Conservation (phyloP, 1,140 invertebrate species). For the Drosophila arawakana region DNA sequence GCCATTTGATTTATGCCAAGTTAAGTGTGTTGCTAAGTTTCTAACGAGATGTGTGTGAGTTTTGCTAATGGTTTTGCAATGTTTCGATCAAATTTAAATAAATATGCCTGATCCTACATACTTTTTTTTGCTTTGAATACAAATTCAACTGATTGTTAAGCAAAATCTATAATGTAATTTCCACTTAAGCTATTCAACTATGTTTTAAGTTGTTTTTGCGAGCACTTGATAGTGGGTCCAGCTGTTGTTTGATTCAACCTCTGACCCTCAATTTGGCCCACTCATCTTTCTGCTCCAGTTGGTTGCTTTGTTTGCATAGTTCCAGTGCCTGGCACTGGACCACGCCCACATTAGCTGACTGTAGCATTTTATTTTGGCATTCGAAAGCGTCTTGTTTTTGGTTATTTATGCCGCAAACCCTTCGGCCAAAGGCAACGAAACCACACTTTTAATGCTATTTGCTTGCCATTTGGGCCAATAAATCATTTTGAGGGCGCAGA, state of each 20-base stretch:
- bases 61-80: too few species aligned
- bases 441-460: constrained; percentile 80
- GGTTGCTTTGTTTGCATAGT: constrained; percentile 56
- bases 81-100: too few species aligned
- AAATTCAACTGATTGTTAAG: too few species aligned
- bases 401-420: constrained; percentile 77
- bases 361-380: constrained; percentile 54
- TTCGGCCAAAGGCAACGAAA: constrained; percentile 56
- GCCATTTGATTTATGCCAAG: constrained; percentile 9
- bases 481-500: constrained; percentile 77
- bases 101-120: too few species aligned
- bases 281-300: constrained; percentile 6
- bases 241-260: constrained; percentile 16
- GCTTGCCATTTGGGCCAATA: constrained; percentile 81
- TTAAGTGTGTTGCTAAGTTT: background rate
- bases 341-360: constrained; percentile 50
- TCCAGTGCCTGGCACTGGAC: constrained; percentile 32
- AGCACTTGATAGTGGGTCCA: constrained; percentile 7
- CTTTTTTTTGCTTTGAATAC: too few species aligned
- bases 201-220: background rate
- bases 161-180: too few species aligned
- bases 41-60: background rate
- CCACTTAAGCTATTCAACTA: background rate
- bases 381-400: constrained; percentile 32
- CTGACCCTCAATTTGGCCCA: background rate